These are phyloP conservation scores for Loripinus fragilis DNA, from an alignment of 2,888 invertebrate species.

Conservation along the genomic window DNA sequence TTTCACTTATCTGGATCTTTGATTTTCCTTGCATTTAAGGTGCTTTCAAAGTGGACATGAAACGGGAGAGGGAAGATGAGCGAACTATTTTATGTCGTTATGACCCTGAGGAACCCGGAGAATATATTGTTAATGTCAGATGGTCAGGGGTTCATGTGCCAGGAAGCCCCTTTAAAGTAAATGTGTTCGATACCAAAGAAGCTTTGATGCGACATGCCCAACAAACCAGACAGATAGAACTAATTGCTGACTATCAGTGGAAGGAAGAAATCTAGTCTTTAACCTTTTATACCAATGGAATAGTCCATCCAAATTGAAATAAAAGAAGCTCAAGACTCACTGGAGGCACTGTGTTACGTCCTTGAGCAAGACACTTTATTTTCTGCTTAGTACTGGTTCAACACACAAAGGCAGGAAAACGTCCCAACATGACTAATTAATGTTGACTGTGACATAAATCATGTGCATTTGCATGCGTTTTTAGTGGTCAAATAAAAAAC, in stretches of 20 bases:
- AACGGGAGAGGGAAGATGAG: slow-evolving; percentile 98
- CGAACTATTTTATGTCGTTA: slow-evolving; percentile 98
- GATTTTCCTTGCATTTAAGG: slow-evolving; percentile 85
- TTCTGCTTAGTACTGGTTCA: too few species aligned
- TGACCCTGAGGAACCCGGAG: slow-evolving; percentile 99
- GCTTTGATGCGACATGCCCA: slow-evolving; percentile 86
- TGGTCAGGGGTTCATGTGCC: slow-evolving; percentile 99
- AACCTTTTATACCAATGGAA: too few species aligned
- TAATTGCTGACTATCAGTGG: slow-evolving; percentile 55
- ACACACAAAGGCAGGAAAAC: too few species aligned
- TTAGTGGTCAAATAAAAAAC: too few species aligned
- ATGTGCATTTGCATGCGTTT: too few species aligned
- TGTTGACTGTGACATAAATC: too few species aligned
- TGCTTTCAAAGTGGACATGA: slow-evolving; percentile 99
- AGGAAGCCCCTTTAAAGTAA: slow-evolving; percentile 98
- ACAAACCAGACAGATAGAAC: slow-evolving; percentile 47
- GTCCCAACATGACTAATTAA: too few species aligned
- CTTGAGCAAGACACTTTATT: too few species aligned
- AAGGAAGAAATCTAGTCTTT: slow-evolving; percentile 60
- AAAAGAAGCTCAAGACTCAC: too few species aligned
- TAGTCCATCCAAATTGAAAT: too few species aligned
- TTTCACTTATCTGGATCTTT: too few species aligned
- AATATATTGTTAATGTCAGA: slow-evolving; percentile 97
- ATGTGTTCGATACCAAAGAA: slow-evolving; percentile 99
- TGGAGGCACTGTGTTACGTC: too few species aligned